Conservation (phyloP, 2,113 vertebrate genomes). For the Hypocryptadius cinnamomeus region DNA sequence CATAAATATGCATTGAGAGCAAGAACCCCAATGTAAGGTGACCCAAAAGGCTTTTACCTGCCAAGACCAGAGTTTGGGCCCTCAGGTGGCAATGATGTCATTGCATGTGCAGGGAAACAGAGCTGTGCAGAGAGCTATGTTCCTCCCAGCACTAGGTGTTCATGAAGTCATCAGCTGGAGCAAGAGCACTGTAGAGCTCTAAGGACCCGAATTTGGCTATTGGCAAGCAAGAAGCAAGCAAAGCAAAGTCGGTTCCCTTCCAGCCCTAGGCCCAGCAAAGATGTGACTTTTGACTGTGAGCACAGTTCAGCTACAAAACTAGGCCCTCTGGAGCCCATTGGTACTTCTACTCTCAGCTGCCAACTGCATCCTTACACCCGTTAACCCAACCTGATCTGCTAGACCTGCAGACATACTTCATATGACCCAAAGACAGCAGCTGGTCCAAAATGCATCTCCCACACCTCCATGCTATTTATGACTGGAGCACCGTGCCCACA, state of each 20-base stretch:
- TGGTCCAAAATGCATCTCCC: background rate
- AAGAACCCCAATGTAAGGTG: background rate
- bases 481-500: background rate
- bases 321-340: background rate
- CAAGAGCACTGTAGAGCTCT: background rate
- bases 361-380: background rate
- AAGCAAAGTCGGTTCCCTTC: background rate
- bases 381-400: background rate
- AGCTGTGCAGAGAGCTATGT: conserved; percentile 10
- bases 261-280: background rate
- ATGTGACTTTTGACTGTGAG: background rate
- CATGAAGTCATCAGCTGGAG: conserved; percentile 50
- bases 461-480: background rate
- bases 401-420: background rate
- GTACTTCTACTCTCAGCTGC: background rate
- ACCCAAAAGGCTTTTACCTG: conserved; percentile 27
- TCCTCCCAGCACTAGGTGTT: conserved; percentile 20
- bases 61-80: conserved; percentile 34
- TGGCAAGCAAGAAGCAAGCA: conserved; percentile 27
- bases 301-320: background rate
- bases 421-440: background rate
- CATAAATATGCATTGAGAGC: background rate
- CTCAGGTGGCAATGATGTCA: conserved; percentile 56
- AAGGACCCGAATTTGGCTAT: conserved; percentile 7
- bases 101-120: background rate